Percentiles rank a stretch among this genome's conserved stretches.
Evolutionary conservation across 1,140 invertebrate genomes (phyloP).

Genomic region (Chrysomallon squamiferum): DNA sequence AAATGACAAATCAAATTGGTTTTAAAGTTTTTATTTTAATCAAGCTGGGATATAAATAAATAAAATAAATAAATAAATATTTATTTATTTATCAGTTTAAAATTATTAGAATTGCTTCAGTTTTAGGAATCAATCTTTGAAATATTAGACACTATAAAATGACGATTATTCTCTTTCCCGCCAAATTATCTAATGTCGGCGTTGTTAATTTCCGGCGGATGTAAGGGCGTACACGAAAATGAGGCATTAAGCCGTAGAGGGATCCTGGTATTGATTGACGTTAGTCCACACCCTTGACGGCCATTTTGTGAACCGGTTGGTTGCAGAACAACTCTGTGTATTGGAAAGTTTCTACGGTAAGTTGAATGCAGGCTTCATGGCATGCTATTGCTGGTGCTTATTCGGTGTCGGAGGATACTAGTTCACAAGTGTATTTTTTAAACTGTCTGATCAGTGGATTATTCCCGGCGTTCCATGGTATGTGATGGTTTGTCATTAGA

Average conservation of each 20-base stretch:
- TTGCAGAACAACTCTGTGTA: slow-evolving; percentile 3
- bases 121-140: no score
- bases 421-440: background rate
- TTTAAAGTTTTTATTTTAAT: no score
- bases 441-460: background rate
- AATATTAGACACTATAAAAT: no score
- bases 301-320: slow-evolving; percentile 24
- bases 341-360: background rate
- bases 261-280: slow-evolving; percentile 17
- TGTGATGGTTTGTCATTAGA: background rate
- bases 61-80: no score
- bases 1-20: no score
- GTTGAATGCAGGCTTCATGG: background rate
- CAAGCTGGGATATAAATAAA: no score
- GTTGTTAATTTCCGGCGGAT: slow-evolving; percentile 5
- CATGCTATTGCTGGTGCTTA: background rate
- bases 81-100: no score
- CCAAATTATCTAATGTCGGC: background rate
- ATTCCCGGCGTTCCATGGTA: no score
- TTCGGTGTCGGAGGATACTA: background rate
- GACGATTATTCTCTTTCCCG: no score
- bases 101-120: no score
- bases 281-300: slow-evolving; percentile 23
- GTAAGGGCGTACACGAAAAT: slow-evolving; percentile 12
- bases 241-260: slow-evolving; percentile 19